These are phyloP conservation scores for Papilio dardanus DNA, from an alignment of 1,140 invertebrate genomes.

Conservation along the genomic window DNA sequence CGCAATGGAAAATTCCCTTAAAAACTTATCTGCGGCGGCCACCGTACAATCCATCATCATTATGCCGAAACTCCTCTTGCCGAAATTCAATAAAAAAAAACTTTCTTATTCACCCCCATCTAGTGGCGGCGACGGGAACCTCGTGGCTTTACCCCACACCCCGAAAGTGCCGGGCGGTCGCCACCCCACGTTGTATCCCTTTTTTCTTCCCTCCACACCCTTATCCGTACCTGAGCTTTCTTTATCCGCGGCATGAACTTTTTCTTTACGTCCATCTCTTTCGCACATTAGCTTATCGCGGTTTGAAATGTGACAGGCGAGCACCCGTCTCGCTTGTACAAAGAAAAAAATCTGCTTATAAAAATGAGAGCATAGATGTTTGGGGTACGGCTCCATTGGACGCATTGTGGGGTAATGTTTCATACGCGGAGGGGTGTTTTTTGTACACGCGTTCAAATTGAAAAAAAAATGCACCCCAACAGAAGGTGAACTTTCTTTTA, in stretches of 20 bases:
- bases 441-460: constrained; percentile 70
- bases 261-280: constrained; percentile 71
- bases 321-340: constrained; percentile 54
- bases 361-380: constrained; percentile 72
- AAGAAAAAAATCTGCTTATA: constrained; percentile 80
- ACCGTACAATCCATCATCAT: constrained; percentile 80
- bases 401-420: constrained; percentile 78
- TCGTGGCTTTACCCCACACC: constrained; percentile 48
- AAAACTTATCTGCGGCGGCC: constrained; percentile 79
- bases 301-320: constrained; percentile 48
- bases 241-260: constrained; percentile 77
- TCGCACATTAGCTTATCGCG: constrained; percentile 45
- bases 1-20: constrained; percentile 65
- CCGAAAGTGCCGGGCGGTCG: constrained; percentile 52
- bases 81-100: constrained; percentile 80
- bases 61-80: constrained; percentile 75
- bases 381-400: constrained; percentile 71
- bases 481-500: constrained; percentile 69
- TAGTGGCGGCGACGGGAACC: constrained; percentile 67
- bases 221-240: constrained; percentile 81
- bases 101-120: constrained; percentile 74
- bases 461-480: constrained; percentile 77
- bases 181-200: constrained; percentile 77
- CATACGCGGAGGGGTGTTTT: constrained; percentile 77
- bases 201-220: constrained; percentile 79